These are phyloP conservation scores for Gymnopithys bicolor DNA, from an alignment of 2,797 vertebrate species.

Conservation along the genomic window DNA sequence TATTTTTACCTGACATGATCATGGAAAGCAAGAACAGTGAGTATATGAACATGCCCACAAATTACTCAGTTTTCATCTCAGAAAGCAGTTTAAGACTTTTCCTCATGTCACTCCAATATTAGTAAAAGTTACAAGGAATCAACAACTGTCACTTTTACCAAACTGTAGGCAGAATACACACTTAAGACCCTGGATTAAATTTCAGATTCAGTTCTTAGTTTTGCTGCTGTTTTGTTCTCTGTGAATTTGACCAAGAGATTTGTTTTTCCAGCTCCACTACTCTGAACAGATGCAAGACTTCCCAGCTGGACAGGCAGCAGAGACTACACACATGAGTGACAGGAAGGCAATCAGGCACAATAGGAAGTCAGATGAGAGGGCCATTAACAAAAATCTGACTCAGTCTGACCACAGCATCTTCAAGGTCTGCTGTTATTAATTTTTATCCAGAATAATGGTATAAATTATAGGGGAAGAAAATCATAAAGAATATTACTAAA, in stretches of 20 bases:
- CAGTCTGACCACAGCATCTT: background rate
- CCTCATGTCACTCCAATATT: background rate
- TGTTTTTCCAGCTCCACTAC: background rate
- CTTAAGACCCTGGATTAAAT: background rate
- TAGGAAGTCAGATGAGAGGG: background rate
- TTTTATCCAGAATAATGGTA: background rate
- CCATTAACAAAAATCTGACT: background rate
- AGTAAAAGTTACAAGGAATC: background rate
- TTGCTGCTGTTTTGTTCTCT: background rate
- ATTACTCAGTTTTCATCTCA: background rate
- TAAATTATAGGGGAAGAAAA: slow-evolving; percentile 1
- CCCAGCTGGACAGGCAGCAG: background rate
- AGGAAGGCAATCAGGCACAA: background rate
- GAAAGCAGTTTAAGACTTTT: background rate
- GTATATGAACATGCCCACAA: background rate
- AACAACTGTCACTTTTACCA: background rate
- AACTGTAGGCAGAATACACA: background rate
- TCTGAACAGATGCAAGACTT: background rate
- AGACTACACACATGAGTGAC: background rate
- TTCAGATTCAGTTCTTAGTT: background rate
- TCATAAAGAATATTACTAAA: background rate
- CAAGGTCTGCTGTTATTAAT: background rate
- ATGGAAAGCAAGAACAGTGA: background rate
- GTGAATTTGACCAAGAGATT: background rate
- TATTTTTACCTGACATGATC: background rate